Base-by-base conservation (phyloP, 2,797 vertebrate genomes). In the Diplodus sargus region DNA sequence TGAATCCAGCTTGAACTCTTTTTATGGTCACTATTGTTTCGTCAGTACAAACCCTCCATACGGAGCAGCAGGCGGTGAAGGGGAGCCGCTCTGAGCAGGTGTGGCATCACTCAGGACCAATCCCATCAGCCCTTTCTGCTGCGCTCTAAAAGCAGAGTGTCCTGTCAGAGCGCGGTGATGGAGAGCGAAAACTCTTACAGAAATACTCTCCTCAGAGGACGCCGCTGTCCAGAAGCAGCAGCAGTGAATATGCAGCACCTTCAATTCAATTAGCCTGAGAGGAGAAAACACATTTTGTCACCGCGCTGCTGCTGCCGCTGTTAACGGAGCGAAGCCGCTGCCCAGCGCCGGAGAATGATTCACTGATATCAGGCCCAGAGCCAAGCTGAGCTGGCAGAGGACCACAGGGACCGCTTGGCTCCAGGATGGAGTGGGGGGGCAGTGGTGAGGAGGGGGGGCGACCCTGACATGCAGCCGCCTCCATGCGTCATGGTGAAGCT, bases 221-320 rank as follows among this genome's bases (percentile, higher is more conserved):
- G 20, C 52, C 2, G 86, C 76, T 12, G 17, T 60, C 71, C 78
- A 67, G 84, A n/a, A 69, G 69, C 68, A 39, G 80, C 72, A 39
- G 66, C 80, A 13, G 81, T 16, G 83, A 76, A 76, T 69, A 66
- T 61, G 83, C 77, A 72, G 82, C 85, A 75, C 42, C 79, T 78
- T 85, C 79, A 78, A 82, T 88, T 81, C 90, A 88, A 89, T 89
- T 81, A 89, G 82, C 76, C 80, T 83, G 86, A 88, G 81, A 89
- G 87, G 78, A 83, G 79, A 22, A 81, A 82, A 69, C 67, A 54
- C 82, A 47, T 84, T 82, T 65, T 82, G 88, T 91, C 88, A 76
- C 59, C 0, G 59, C 3, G 51, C 51, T 12, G 49, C 49, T 22
- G 49, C 49, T 45, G 73, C 74, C 43, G 57, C 17, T 22, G 79